These are phyloP conservation scores for Aurelia aurita complex sp. Pacific DNA, from an alignment of 30 jellyfish, hydroid and myxozoan genomes.

Conservation along the genomic window DNA sequence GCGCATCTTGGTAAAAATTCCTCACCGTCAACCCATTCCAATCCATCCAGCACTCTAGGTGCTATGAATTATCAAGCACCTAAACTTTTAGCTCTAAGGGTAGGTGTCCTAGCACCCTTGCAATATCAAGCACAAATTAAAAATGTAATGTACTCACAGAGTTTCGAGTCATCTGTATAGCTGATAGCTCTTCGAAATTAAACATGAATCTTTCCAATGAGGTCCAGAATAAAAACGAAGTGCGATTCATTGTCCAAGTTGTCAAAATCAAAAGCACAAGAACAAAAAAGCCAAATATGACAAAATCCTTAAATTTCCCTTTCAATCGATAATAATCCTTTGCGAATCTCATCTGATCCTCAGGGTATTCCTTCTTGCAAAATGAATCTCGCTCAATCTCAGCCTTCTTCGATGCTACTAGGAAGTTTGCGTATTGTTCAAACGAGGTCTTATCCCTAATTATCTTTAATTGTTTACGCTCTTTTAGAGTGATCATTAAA, in stretches of 20 bases:
- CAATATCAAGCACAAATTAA: too few species aligned
- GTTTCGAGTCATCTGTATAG: constrained; percentile 13
- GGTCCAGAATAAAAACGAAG: constrained; percentile 26
- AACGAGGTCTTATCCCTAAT: constrained; percentile 4
- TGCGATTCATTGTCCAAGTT: constrained; percentile 47
- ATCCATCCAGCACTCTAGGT: too few species aligned
- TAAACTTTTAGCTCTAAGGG: too few species aligned
- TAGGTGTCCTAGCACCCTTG: too few species aligned
- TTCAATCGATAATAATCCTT: constrained; percentile 43
- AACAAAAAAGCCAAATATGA: constrained; percentile 24
- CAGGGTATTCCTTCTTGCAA: constrained; percentile 41
- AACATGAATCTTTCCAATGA: constrained; percentile 13
- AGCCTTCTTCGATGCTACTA: constrained; percentile 50
- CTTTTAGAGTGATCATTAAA: constrained; percentile 38
- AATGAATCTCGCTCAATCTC: constrained; percentile 16
- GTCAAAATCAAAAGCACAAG: constrained; percentile 26
- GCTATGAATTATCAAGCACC: too few species aligned
- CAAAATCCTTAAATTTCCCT: constrained; percentile 46
- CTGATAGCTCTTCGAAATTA: constrained; percentile 9
- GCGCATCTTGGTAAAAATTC: too few species aligned
- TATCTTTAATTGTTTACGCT: constrained; percentile 20
- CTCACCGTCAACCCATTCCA: too few species aligned
- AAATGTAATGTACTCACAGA: constrained; percentile 14
- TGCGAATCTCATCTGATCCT: constrained; percentile 27
- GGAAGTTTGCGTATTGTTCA: background rate